Evolutionary conservation across 2,113 vertebrate species (phyloP).

Genomic region (Cairina moschata): DNA sequence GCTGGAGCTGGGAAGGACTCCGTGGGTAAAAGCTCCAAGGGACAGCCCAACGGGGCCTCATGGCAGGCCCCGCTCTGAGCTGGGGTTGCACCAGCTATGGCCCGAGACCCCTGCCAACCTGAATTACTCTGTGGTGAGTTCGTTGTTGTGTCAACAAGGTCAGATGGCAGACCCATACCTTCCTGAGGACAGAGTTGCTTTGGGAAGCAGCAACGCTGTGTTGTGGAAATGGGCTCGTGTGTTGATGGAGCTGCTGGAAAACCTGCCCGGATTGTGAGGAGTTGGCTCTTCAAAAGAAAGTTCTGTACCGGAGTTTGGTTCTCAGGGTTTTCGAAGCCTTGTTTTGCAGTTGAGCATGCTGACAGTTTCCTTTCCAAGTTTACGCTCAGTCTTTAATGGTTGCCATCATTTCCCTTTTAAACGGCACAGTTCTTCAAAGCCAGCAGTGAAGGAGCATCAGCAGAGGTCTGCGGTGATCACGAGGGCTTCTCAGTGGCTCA

Average conservation of each 20-base stretch:
- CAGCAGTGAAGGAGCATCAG: background rate
- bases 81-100: background rate
- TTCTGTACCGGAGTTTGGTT: background rate
- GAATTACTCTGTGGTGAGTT: rapidly evolving
- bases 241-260: background rate
- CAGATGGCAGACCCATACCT: background rate
- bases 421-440: background rate
- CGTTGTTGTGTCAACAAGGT: background rate
- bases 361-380: background rate
- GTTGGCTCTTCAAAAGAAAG: background rate
- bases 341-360: background rate
- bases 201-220: background rate
- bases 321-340: background rate
- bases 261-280: background rate
- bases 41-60: background rate
- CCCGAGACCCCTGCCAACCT: background rate
- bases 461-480: conserved; percentile 39
- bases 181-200: background rate
- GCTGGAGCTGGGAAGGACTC: background rate
- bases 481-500: conserved; percentile 6
- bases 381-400: background rate
- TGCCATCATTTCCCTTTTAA: conserved; percentile 33
- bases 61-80: background rate
- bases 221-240: rapidly evolving
- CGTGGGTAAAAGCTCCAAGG: background rate